Evolutionary conservation across 2,888 invertebrate species (phyloP), one percentile per base, ranked within the genome.

Genomic region (Epinotia nisella): DNA sequence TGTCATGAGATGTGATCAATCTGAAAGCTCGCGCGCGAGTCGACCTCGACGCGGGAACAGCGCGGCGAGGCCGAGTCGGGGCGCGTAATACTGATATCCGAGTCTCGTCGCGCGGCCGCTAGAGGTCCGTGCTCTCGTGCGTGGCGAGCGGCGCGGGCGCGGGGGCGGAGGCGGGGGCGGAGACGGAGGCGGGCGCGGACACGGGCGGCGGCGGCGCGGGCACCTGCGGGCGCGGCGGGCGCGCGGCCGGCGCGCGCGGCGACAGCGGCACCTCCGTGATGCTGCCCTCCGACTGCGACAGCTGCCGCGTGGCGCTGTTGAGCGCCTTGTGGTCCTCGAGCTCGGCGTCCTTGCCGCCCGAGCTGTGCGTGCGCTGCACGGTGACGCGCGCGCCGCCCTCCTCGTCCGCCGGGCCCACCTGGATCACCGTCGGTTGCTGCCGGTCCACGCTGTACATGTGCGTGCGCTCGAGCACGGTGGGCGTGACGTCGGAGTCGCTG

Each of bases 401-500:
- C 5, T 74, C 78, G 24, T 80, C 81, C 56, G 74, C 24, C 53
- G 75, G 80, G 73, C 94, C 94, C 75, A 95, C 95, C 83, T 95
- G 95, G 71, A 96, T 95, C 80, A 96, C 93, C 69, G 96, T 96
- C 75, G 96, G 96, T 83, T 96, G 96, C 75, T 96, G 96, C 86
- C 96, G 96, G 85, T 96, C 96, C 62, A 96, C 96, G 45, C 95
- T 95, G 90, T 96, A 96, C 69, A 96, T 92, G 86, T 96, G 96
- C 61, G 96, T 95, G 80, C 95, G 94, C 85, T 96, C 96, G 77
- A 96, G 88, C 58, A 94, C 94, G 17, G 94, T 91, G 35, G 94
- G 93, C 71, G 83, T 77, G n/a, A 77, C 74, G 35, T 83, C 85
- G 5, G 65, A 74, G 70, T 81, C 76, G 79, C 79, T 79, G 56